phyloP scores from a whole-genome alignment of 2,797 vertebrate species.

The Setipinna tenuifilis region DNA sequence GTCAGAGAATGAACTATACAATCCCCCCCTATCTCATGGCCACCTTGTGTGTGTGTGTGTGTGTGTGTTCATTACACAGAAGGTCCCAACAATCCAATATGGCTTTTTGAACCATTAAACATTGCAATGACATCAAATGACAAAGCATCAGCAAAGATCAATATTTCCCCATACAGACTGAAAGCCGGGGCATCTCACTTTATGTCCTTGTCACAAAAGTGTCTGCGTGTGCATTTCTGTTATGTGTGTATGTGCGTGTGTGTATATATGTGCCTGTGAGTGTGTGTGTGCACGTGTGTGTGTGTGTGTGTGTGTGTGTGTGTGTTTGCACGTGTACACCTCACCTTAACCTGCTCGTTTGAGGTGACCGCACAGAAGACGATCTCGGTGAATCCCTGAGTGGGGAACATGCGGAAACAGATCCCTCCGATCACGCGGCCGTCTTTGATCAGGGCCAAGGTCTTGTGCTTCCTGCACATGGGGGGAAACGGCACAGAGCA shows the following conservation, averaged over 20 bases:
- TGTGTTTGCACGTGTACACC: background rate
- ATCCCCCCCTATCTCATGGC: background rate
- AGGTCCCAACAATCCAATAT: background rate
- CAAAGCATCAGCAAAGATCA: background rate
- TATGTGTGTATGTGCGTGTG: too few relatives aligned
- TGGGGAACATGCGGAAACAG: constrained; percentile 99
- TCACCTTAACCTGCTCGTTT: constrained; percentile 98
- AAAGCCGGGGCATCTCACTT: background rate
- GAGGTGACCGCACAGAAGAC: constrained; percentile 98
- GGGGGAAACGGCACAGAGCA: background rate
- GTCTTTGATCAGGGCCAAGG: constrained; percentile 95
- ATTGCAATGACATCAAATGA: too few relatives aligned
- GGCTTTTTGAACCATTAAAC: background rate
- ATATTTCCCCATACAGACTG: background rate
- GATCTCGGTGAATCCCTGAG: constrained; percentile 98
- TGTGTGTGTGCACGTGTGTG: too few relatives aligned
- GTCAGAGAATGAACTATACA: background rate
- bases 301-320: background rate
- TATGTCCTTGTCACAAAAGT: too few relatives aligned
- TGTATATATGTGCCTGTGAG: too few relatives aligned
- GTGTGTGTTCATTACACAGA: too few relatives aligned
- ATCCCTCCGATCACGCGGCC: constrained; percentile 98
- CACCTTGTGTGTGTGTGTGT: too few relatives aligned
- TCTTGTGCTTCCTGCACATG: constrained; percentile 92
- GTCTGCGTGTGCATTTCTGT: too few relatives aligned